Conservation (phyloP, 2,113 vertebrate species). For the Candoia aspera region DNA sequence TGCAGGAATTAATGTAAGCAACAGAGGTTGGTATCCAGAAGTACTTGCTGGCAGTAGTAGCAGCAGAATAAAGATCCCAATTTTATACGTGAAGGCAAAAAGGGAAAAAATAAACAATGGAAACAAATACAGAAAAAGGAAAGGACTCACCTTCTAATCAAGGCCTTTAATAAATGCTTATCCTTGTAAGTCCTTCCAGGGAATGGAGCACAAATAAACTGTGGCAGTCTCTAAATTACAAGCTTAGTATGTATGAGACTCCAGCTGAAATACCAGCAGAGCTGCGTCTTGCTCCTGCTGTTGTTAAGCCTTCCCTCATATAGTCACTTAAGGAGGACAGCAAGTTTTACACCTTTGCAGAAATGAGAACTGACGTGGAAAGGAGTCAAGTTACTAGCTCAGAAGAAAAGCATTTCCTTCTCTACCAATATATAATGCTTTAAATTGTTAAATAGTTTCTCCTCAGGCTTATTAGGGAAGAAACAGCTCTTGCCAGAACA, state of each 20-base stretch:
- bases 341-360: slow-evolving; percentile 58
- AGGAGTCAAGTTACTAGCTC: slow-evolving; percentile 46
- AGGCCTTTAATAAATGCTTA: slow-evolving; percentile 33
- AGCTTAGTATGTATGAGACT: slow-evolving; percentile 39
- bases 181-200: slow-evolving; percentile 35
- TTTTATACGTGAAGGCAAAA: neutral
- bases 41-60: neutral
- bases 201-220: slow-evolving; percentile 30
- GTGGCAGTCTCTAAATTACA: slow-evolving; percentile 37
- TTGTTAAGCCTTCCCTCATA: slow-evolving; percentile 40
- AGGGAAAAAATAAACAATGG: neutral
- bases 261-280: slow-evolving; percentile 45
- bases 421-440: neutral
- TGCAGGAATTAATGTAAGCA: slow-evolving; percentile 32
- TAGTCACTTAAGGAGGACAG: slow-evolving; percentile 42
- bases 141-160: neutral
- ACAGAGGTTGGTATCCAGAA: neutral
- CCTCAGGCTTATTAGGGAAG: slow-evolving; percentile 2
- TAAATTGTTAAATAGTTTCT: neutral
- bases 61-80: neutral
- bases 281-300: slow-evolving; percentile 48
- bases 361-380: slow-evolving; percentile 43
- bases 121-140: neutral
- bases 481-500: slow-evolving; percentile 1
- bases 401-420: slow-evolving; percentile 26